These are phyloP conservation scores for Morelia viridis DNA, from an alignment of 2,797 vertebrate genomes.

Conservation along the genomic window DNA sequence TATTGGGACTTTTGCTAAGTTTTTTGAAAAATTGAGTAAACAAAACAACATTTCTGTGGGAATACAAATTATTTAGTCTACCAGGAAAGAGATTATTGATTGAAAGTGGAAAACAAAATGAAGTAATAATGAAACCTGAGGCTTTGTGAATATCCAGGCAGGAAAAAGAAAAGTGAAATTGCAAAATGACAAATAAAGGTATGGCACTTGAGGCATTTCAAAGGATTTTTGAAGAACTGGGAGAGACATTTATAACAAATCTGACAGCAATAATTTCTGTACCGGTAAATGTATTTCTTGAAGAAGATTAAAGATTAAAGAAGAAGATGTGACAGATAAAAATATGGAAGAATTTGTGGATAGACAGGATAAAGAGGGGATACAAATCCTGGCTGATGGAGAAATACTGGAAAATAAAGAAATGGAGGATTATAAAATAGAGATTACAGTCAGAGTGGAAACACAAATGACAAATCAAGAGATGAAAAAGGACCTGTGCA, in stretches of 20 bases:
- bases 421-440: not conserved
- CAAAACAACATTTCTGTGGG: not conserved
- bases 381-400: not conserved
- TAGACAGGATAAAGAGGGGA: not conserved
- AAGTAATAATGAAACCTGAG: not conserved
- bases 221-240: not conserved
- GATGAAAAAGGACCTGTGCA: not conserved
- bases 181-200: not conserved
- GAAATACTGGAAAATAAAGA: not conserved
- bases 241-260: not conserved
- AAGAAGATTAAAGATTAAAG: not conserved
- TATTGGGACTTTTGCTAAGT: no score
- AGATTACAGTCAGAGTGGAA: not conserved
- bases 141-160: not conserved
- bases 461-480: not conserved
- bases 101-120: not conserved
- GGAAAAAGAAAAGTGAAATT: not conserved
- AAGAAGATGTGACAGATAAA: not conserved
- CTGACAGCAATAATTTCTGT: not conserved
- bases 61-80: not conserved
- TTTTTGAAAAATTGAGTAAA: not conserved
- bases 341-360: not conserved
- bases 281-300: not conserved
- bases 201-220: not conserved
- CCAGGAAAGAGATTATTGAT: not conserved